Evolutionary conservation across 2,113 vertebrate genomes (phyloP).

Genomic region (Mustelus asterias): DNA sequence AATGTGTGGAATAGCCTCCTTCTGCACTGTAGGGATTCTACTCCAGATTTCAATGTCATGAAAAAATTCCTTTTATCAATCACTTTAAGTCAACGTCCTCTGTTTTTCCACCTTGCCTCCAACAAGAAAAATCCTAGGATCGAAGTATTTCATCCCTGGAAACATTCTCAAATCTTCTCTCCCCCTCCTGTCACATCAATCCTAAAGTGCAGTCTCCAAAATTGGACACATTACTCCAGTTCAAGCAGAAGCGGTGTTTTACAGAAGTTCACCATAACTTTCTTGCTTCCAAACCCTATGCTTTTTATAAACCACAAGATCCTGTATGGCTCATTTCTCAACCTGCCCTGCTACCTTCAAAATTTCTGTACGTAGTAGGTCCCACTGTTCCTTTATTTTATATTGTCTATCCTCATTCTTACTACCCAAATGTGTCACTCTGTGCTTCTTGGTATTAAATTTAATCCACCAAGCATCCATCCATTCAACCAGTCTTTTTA

Average conservation of each 20-base stretch:
- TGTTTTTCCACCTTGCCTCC: too few species aligned
- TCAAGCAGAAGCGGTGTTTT: background rate
- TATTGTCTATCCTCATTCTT: too few species aligned
- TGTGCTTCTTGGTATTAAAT: too few species aligned
- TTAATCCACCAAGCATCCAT: too few species aligned
- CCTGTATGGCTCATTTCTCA: background rate
- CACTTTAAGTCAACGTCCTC: background rate
- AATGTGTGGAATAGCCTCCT: too few species aligned
- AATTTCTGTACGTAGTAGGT: background rate
- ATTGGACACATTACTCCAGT: background rate
- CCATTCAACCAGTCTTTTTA: too few species aligned
- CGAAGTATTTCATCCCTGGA: too few species aligned
- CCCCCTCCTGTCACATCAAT: background rate
- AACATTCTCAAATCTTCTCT: background rate
- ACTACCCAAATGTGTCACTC: too few species aligned
- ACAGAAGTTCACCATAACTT: background rate
- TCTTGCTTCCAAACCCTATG: background rate
- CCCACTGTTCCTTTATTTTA: too few species aligned
- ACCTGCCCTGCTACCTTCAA: background rate
- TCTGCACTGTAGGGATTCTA: too few species aligned
- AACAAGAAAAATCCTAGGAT: too few species aligned
- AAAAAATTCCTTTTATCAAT: background rate
- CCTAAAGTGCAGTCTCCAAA: background rate
- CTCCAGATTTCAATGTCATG: too few species aligned
- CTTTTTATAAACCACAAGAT: background rate